A percentile compares a stretch with the other conserved stretches of the same genome.
These are phyloP conservation scores for Trididemnum miniatum DNA, from an alignment of 23 tunicate genomes.

Conservation along the genomic window DNA sequence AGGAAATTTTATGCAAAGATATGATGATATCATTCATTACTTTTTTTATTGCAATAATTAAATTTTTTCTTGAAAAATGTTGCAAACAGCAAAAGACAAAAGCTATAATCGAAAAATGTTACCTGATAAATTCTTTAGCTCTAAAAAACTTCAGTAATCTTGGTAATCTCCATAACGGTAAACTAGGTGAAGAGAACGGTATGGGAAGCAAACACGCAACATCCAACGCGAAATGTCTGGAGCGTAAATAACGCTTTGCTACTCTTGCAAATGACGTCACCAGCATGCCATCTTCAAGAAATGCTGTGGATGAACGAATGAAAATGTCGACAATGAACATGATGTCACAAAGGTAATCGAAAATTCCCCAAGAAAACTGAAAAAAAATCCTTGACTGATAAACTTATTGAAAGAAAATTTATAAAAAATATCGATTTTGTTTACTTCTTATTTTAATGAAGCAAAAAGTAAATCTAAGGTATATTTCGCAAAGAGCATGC, in stretches of 20 bases:
- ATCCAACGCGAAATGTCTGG: slow-evolving; percentile 64
- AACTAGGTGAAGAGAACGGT: slow-evolving; percentile 39
- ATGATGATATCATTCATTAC: too few species aligned
- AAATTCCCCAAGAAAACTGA: slow-evolving; percentile 56
- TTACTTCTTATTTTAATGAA: too few species aligned
- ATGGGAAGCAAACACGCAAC: slow-evolving; percentile 56
- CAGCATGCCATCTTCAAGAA: slow-evolving; percentile 79
- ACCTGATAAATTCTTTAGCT: slow-evolving; percentile 86
- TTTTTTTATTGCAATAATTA: too few species aligned
- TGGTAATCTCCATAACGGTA: slow-evolving; percentile 64
- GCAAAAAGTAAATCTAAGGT: too few species aligned
- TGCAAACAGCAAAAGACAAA: too few species aligned
- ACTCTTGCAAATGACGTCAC: slow-evolving; percentile 50
- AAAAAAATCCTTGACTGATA: too few species aligned
- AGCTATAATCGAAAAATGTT: too few species aligned
- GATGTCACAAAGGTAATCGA: slow-evolving; percentile 73
- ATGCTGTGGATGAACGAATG: slow-evolving; percentile 65
- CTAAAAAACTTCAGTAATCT: slow-evolving; percentile 72
- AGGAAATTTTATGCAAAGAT: too few species aligned
- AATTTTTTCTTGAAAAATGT: too few species aligned
- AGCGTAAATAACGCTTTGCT: slow-evolving; percentile 55
- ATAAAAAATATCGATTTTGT: too few species aligned
- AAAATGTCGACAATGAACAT: slow-evolving; percentile 66
- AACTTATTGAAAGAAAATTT: too few species aligned
- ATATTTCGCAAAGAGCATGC: too few species aligned